Conservation (phyloP, 2,888 invertebrate genomes). For the Furcula furcula region DNA sequence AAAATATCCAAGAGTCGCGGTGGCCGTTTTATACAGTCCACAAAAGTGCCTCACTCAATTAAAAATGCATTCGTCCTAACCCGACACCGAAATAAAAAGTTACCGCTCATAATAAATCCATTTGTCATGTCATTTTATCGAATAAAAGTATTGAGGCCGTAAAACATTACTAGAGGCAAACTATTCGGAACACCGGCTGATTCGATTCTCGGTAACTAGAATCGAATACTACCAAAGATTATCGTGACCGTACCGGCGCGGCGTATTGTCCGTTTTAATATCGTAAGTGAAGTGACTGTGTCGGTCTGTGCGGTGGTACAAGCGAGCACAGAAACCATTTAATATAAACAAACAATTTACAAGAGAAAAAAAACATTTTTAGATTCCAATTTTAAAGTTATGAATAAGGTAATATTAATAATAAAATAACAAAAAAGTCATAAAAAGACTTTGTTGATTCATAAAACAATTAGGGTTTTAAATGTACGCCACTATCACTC, state of each 20-base stretch:
- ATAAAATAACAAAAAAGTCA: too few species aligned
- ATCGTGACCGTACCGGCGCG: slow-evolving; percentile 59
- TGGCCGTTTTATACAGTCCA: slow-evolving; percentile 79
- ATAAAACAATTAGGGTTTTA: slow-evolving; percentile 24
- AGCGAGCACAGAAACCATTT: slow-evolving; percentile 34
- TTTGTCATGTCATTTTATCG: slow-evolving; percentile 80
- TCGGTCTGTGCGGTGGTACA: slow-evolving; percentile 43
- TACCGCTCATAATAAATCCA: slow-evolving; percentile 79
- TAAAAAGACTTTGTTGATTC: slow-evolving; percentile 11
- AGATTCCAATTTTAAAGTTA: neutral
- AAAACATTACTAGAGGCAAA: slow-evolving; percentile 50
- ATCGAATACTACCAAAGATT: slow-evolving; percentile 64
- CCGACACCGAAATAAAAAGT: slow-evolving; percentile 71
- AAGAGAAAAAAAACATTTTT: neutral
- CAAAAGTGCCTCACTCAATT: slow-evolving; percentile 81
- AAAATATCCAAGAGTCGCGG: slow-evolving; percentile 72
- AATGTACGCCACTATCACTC: too few species aligned
- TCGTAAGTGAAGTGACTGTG: slow-evolving; percentile 69
- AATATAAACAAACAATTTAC: slow-evolving; percentile 2
- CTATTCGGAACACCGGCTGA: slow-evolving; percentile 46
- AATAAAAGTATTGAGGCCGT: slow-evolving; percentile 57
- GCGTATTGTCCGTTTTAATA: slow-evolving; percentile 69
- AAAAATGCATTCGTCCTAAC: slow-evolving; percentile 81
- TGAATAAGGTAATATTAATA: too few species aligned
- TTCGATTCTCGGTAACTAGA: slow-evolving; percentile 67